phyloP scores from a whole-genome alignment of 1,140 invertebrate genomes.

The Stratiolaelaps scimitus region DNA sequence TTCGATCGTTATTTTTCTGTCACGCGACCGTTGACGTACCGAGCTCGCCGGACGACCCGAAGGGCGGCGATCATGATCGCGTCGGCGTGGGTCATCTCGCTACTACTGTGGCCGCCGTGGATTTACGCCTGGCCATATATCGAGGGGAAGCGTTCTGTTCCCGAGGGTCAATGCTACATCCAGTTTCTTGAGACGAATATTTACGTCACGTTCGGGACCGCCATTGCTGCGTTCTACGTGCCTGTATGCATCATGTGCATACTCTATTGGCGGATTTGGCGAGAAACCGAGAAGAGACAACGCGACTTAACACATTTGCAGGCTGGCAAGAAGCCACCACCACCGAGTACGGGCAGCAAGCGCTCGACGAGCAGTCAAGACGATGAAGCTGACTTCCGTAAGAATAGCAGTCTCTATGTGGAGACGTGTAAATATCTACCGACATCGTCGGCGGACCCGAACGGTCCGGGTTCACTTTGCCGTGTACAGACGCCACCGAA shows the following conservation, averaged over 20 bases:
- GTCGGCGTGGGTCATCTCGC: conserved; percentile 40
- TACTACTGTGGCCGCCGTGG: conserved; percentile 50
- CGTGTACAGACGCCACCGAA: conserved; percentile 29
- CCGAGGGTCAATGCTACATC: conserved; percentile 46
- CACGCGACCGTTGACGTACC: conserved; percentile 48
- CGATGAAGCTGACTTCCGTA: conserved; percentile 32
- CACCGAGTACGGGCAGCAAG: conserved; percentile 57
- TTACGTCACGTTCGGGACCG: conserved; percentile 45
- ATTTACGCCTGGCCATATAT: conserved; percentile 49
- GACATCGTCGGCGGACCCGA: conserved; percentile 46
- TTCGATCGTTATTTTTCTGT: conserved; percentile 49
- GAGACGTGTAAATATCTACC: conserved; percentile 29
- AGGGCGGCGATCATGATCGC: conserved; percentile 47
- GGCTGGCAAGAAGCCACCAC: conserved; percentile 58
- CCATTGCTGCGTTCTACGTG: conserved; percentile 48
- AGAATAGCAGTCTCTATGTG: conserved; percentile 32
- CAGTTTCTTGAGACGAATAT: conserved; percentile 48
- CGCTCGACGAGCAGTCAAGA: conserved; percentile 65
- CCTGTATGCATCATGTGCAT: conserved; percentile 43
- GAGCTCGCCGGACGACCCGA: conserved; percentile 46
- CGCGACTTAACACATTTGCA: conserved; percentile 86
- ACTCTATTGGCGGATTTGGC: conserved; percentile 61
- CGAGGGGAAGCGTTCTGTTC: conserved; percentile 43
- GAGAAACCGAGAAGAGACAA: conserved; percentile 87
- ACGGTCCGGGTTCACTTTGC: conserved; percentile 46